Evolutionary conservation across 2,113 vertebrate genomes (phyloP), one percentile per base, ranked within the genome.

Genomic region (Tachysurus vachellii): DNA sequence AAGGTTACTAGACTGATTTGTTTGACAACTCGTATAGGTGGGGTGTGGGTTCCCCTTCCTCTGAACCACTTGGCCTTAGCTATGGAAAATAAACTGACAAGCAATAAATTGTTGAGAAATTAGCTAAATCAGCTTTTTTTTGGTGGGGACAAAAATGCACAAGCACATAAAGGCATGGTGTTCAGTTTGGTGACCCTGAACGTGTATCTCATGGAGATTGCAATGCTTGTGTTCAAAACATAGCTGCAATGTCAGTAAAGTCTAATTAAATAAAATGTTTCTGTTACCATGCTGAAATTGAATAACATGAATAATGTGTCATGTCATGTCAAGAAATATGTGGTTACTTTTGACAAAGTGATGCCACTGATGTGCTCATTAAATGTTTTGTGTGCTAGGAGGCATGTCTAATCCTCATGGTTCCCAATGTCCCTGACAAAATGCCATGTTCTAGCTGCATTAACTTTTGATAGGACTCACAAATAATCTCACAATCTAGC

Each of bases 1-100:
- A 92, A 92, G 92, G 93, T 93, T 93, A 92, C 90, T 89, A 93
- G 92, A 93, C 91, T 89, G 92, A 91, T 92, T 94, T 93, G 93
- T 93, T 89, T 93, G 87, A 91, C 89, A 88, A 90, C 77, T 83
- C 82, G 77, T 44, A 90, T 89, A 80, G 47, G 81, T 82, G 91
- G 91, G 87, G 79, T 54, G 85, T 89, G 90, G 76, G 89, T 87
- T 88, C 88, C 83, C 87, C 61, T 56, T 62, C 26, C 16, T 77
- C 80, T 50, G 64, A 89, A 76, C 36, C 44, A 71, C 80, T 91
- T 88, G 56, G 87, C 81, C 86, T 85, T 47, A 70, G 61, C 76
- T 89, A 85, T 88, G 62, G 80, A 89, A 91, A 91, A 89, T 80
- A 17, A 75, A 83, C 61, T 83, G 82, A 53, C 82, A 86, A 83